Evolutionary conservation across 1,140 invertebrate species (phyloP), one percentile per base, ranked within the genome.

Genomic region (Ceratoteleas bidentatus): DNA sequence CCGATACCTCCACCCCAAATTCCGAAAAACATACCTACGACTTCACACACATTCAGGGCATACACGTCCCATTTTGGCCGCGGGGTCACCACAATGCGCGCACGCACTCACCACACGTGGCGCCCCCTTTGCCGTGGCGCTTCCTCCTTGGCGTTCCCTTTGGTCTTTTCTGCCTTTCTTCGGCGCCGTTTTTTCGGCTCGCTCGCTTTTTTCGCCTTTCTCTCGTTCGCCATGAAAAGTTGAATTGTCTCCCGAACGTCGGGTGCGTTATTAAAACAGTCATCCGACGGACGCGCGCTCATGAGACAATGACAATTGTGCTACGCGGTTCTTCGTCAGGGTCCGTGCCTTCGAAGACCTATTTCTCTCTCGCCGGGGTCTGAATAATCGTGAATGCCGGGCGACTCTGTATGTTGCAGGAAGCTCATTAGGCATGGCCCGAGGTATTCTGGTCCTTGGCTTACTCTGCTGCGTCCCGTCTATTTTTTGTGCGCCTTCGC

Each of bases 391-490:
- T 85, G 87, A 86, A 85, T 86, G 81, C 60, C n/a, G 72, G 81
- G 78, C 80, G 64, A 79, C 75, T 83, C 78, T 76, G 83, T 66
- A 76, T 84, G 81, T 82, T 84, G 53, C 86, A 88, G 86, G 87
- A 87, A 87, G 87, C 87, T 88, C 87, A 88, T 88, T 88, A 88
- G 86, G 85, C 86, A 85, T 83, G 65, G 84, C 85, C 86, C 80
- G 83, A 85, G 86, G 86, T 82, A 79, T 84, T 84, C 77, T 83
- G 68, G 79, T 75, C 80, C 82, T 82, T 83, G 79, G 62, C 77
- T 79, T 79, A 72, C 58, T 78, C 72, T 65, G 66, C 72, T 60
- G 7, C 56, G 43, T 52, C 11, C 33, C 50, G 43, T 73, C 76
- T 73, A 79, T 79, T 79, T 79, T 73, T 66, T n/a, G n/a, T n/a